These are phyloP conservation scores for Chrysolina oricalcia DNA, from an alignment of 2,888 invertebrate species.

Conservation along the genomic window DNA sequence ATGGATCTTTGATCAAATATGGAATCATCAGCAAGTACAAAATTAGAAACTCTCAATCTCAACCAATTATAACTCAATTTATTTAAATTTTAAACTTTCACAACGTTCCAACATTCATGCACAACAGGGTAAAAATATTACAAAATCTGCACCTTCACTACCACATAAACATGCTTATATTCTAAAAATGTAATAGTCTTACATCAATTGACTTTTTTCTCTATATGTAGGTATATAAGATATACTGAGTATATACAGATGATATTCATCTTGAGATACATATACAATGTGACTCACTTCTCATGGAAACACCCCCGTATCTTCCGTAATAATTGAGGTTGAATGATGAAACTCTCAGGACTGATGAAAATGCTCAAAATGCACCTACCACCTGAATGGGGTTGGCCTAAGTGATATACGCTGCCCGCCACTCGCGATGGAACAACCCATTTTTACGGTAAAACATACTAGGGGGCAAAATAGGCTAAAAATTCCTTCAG, in stretches of 20 bases:
- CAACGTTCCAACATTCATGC: constrained; percentile 2
- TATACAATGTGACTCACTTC: background rate
- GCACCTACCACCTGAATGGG: too few relatives aligned
- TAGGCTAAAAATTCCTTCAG: too few relatives aligned
- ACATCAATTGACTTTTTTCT: constrained; percentile 55
- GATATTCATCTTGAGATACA: background rate
- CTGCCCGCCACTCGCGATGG: too few relatives aligned
- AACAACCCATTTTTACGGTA: too few relatives aligned
- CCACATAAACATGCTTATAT: constrained; percentile 18
- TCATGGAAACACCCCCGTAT: too few relatives aligned
- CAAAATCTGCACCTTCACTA: constrained; percentile 4
- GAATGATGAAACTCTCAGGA: too few relatives aligned
- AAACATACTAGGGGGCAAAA: too few relatives aligned
- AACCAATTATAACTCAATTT: background rate
- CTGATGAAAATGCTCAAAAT: too few relatives aligned
- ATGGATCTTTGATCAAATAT: background rate
- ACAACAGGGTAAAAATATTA: constrained; percentile 1
- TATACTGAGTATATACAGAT: constrained; percentile 6
- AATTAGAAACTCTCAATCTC: background rate
- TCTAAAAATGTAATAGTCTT: constrained; percentile 49
- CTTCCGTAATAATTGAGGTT: too few relatives aligned
- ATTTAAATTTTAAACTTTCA: background rate
- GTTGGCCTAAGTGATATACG: too few relatives aligned
- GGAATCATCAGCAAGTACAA: background rate
- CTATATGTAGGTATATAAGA: constrained; percentile 46